Conservation (phyloP, 2,113 vertebrate genomes). For the Xyliphius kryptos region DNA sequence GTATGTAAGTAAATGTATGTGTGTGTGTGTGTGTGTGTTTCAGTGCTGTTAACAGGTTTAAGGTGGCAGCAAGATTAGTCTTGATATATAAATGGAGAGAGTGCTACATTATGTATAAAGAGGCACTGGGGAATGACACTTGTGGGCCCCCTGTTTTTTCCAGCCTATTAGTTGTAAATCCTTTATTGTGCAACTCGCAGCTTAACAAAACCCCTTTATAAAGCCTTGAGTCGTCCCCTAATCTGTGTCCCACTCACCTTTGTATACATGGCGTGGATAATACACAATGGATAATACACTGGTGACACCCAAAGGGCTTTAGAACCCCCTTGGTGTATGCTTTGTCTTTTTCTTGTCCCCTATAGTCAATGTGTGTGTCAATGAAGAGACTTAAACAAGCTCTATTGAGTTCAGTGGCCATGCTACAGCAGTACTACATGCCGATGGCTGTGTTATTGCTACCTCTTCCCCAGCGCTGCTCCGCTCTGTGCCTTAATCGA, state of each 20-base stretch:
- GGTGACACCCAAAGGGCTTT: background rate
- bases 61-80: slow-evolving; percentile 43
- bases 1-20: too few species aligned
- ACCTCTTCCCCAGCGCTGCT: slow-evolving; percentile 44
- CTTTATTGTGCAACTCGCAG: slow-evolving; percentile 30
- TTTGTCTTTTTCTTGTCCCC: slow-evolving; percentile 15
- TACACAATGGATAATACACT: background rate
- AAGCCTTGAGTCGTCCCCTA: slow-evolving; percentile 9
- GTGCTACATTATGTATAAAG: slow-evolving; percentile 42
- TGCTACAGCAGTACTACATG: slow-evolving; percentile 47
- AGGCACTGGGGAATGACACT: slow-evolving; percentile 36
- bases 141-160: slow-evolving; percentile 15
- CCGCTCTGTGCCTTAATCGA: slow-evolving; percentile 45
- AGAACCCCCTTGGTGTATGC: background rate
- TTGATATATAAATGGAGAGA: slow-evolving; percentile 32
- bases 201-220: slow-evolving; percentile 30
- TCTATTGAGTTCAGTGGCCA: slow-evolving; percentile 60
- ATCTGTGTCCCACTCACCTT: slow-evolving; percentile 5
- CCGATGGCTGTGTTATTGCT: slow-evolving; percentile 53
- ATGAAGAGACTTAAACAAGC: slow-evolving; percentile 57
- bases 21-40: too few species aligned
- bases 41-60: slow-evolving; percentile 41
- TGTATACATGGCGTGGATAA: background rate
- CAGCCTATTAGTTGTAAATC: slow-evolving; percentile 30
- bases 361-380: slow-evolving; percentile 47